A percentile compares a stretch with the other conserved stretches of the same genome.
Evolutionary conservation across 2,797 vertebrate genomes (phyloP).

Genomic region (Serranus cabrilla): DNA sequence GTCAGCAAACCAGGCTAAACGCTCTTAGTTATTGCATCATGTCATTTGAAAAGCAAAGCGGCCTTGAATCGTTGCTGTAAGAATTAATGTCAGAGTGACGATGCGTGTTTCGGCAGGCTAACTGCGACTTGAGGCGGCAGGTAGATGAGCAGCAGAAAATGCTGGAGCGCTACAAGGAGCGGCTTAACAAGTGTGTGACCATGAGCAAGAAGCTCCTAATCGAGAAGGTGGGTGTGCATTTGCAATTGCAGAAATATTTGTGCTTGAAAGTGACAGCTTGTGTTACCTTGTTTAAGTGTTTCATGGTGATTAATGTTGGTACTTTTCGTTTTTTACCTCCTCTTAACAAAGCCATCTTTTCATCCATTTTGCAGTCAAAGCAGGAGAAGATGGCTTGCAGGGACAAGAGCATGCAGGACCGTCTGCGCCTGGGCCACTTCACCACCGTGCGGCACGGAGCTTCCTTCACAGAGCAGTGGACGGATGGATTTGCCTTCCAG

Average conservation of each 20-base stretch:
- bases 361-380: conserved; percentile 88
- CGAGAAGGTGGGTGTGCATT: conserved; percentile 90
- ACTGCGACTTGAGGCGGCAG: conserved; percentile 97
- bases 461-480: conserved; percentile 98
- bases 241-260: conserved; percentile 1
- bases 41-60: conserved; percentile 1
- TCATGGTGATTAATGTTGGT: not conserved
- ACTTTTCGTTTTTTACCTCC: not conserved
- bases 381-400: conserved; percentile 97
- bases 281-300: not conserved
- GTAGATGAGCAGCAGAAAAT: conserved; percentile 98
- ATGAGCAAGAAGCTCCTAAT: conserved; percentile 99
- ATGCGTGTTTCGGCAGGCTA: conserved; percentile 86
- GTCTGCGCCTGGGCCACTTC: conserved; percentile 95
- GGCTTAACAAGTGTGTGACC: conserved; percentile 97
- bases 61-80: not conserved
- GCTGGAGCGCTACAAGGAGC: conserved; percentile 98
- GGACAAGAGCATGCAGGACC: conserved; percentile 99
- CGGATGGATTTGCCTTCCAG: conserved; percentile 97
- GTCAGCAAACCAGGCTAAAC: conserved; percentile 25
- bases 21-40: not conserved
- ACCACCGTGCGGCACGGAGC: conserved; percentile 97
- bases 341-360: not conserved
- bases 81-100: conserved; percentile 1
- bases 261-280: not conserved